These are phyloP conservation scores for Ammospiza nelsoni DNA, from an alignment of 2,113 vertebrate genomes.

Conservation along the genomic window DNA sequence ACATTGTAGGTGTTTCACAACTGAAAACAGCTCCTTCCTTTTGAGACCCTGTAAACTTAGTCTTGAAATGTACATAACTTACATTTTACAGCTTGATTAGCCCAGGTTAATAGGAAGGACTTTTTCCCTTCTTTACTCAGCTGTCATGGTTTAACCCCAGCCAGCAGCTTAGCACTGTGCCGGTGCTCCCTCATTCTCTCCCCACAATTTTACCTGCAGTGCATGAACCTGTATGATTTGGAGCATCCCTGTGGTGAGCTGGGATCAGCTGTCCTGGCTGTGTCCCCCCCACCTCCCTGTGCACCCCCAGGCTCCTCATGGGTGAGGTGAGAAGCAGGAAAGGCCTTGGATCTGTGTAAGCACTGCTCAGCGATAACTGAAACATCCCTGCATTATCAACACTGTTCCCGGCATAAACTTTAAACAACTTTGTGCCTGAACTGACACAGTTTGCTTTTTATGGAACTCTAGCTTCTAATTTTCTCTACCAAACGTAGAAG, in stretches of 20 bases:
- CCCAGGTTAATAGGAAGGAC: neutral
- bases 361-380: neutral
- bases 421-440: neutral
- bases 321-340: neutral
- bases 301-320: accelerated
- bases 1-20: accelerated
- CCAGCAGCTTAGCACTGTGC: neutral
- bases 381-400: neutral
- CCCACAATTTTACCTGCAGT: neutral
- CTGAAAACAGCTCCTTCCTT: neutral
- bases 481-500: neutral
- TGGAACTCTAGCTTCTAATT: neutral
- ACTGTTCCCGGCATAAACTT: neutral
- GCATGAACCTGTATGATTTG: neutral
- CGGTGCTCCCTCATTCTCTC: neutral
- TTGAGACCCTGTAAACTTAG: neutral
- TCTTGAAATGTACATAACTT: neutral
- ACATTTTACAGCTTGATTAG: neutral
- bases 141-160: neutral
- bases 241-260: neutral
- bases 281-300: too few relatives aligned
- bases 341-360: neutral
- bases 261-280: neutral
- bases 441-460: accelerated
- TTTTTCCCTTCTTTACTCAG: neutral